These are phyloP conservation scores for Heliconius hortense DNA, from an alignment of 2,888 invertebrate species.

Conservation along the genomic window DNA sequence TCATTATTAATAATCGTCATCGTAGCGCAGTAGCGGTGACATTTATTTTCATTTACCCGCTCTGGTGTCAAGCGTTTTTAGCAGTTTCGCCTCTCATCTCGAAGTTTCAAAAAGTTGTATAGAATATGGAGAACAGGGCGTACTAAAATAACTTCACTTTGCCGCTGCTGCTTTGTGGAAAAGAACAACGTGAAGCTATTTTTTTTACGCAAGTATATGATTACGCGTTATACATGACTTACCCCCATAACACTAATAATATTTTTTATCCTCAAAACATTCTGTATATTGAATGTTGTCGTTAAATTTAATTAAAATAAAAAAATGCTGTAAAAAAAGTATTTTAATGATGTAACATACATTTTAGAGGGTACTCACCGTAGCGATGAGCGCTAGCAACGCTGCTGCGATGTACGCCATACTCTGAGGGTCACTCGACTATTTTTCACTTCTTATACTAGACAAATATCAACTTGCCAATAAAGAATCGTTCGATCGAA, in stretches of 20 bases:
- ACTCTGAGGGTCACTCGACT: slow-evolving; percentile 49
- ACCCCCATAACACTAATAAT: too few relatives aligned
- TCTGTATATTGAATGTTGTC: neutral
- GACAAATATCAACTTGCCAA: slow-evolving; percentile 66
- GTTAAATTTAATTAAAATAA: neutral
- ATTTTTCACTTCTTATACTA: slow-evolving; percentile 61
- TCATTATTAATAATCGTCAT: neutral
- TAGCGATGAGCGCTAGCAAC: slow-evolving; percentile 49
- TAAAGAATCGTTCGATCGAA: slow-evolving; percentile 57
- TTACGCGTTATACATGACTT: too few relatives aligned
- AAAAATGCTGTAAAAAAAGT: neutral
- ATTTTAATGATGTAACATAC: slow-evolving; percentile 16
- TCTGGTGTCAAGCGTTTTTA: too few relatives aligned
- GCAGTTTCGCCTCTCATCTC: too few relatives aligned
- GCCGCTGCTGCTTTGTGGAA: too few relatives aligned
- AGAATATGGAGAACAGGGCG: too few relatives aligned
- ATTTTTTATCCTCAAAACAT: neutral
- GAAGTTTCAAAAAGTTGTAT: too few relatives aligned
- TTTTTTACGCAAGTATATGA: too few relatives aligned
- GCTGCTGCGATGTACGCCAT: slow-evolving; percentile 55
- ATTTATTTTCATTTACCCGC: neutral
- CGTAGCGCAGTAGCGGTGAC: neutral
- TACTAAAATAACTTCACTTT: too few relatives aligned
- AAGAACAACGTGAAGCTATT: too few relatives aligned
- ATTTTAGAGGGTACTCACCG: slow-evolving; percentile 59